These are phyloP conservation scores for Phasia obesa DNA, from an alignment of 2,888 invertebrate genomes.

Conservation along the genomic window DNA sequence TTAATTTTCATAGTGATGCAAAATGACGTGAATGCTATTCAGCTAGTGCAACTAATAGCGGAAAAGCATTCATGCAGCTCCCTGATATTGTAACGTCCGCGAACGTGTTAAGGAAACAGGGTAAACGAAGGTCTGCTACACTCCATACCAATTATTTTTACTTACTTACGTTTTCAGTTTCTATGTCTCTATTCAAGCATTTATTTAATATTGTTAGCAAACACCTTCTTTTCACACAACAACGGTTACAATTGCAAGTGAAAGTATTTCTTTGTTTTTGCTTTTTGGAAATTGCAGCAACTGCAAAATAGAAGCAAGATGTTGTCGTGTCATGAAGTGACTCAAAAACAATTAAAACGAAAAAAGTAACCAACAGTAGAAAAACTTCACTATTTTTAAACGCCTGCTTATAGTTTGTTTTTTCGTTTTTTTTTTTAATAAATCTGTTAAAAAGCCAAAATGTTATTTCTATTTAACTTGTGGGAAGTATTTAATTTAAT, in stretches of 20 bases:
- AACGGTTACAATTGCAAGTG: slow-evolving; percentile 45
- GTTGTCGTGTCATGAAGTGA: slow-evolving; percentile 56
- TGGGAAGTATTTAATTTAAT: slow-evolving; percentile 46
- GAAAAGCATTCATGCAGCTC: no score
- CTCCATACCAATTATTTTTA: neutral
- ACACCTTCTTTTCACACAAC: slow-evolving; percentile 16
- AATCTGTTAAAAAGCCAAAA: neutral
- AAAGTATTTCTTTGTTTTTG: slow-evolving; percentile 49
- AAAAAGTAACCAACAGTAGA: neutral
- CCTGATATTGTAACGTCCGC: no score
- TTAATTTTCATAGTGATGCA: no score
- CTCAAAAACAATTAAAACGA: slow-evolving; percentile 61
- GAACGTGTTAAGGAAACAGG: neutral
- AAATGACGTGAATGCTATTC: no score
- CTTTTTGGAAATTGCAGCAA: slow-evolving; percentile 15
- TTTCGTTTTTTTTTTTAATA: neutral
- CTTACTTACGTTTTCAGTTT: slow-evolving; percentile 12
- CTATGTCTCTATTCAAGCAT: slow-evolving; percentile 1
- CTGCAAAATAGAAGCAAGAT: slow-evolving; percentile 7
- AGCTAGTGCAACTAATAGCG: no score
- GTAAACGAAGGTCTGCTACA: neutral
- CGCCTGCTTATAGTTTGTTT: neutral
- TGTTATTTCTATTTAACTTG: slow-evolving; percentile 40
- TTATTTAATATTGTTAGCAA: slow-evolving; percentile 11
- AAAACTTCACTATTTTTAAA: slow-evolving; percentile 42